Percentiles rank a stretch among this genome's conserved stretches.
Evolutionary conservation across 2,113 vertebrate genomes (phyloP).

Genomic region (human (Homo sapiens)): DNA sequence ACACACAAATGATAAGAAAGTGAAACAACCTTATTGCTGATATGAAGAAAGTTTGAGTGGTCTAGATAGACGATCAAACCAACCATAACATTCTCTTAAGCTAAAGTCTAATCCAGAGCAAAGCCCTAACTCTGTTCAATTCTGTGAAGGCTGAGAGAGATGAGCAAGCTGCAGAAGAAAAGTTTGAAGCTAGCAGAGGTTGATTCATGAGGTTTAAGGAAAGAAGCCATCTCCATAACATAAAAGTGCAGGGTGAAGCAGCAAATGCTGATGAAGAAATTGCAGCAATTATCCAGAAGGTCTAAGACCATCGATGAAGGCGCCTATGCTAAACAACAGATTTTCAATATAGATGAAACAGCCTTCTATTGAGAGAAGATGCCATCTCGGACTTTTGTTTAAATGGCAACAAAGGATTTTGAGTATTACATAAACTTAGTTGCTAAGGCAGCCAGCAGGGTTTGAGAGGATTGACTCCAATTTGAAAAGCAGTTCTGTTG

Average conservation of each 20-base stretch:
- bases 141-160: not conserved
- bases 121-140: not conserved
- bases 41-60: not conserved
- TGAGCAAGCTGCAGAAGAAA: not conserved
- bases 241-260: not conserved
- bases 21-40: not conserved
- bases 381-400: not conserved
- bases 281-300: not conserved
- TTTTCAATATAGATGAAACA: not conserved
- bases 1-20: not conserved
- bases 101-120: not conserved
- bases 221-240: not conserved
- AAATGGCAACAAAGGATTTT: not conserved
- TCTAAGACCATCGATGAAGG: not conserved
- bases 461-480: not conserved
- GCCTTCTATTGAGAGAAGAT: not conserved
- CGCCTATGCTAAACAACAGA: not conserved
- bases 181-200: not conserved
- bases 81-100: not conserved
- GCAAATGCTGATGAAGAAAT: not conserved
- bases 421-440: not conserved
- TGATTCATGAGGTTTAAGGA: not conserved
- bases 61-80: not conserved
- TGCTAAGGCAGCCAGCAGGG: not conserved
- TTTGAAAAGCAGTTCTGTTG: not conserved